phyloP scores from a whole-genome alignment of 2,113 vertebrate genomes.

The Azemiops feae region DNA sequence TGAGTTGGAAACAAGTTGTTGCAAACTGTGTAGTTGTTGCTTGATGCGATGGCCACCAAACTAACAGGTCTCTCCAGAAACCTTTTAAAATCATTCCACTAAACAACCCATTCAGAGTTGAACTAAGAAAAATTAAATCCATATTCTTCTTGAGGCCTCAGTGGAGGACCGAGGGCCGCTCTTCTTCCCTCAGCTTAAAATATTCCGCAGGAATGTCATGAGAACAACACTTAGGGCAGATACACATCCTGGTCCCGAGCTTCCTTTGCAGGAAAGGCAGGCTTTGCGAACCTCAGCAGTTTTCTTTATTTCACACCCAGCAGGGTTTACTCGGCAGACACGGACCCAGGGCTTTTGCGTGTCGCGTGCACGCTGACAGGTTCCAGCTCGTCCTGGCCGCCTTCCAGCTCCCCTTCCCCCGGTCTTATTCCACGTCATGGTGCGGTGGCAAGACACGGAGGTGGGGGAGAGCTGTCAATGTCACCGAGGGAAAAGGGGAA shows the following conservation, averaged over 20 bases:
- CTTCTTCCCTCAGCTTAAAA: neutral
- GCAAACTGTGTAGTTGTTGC: neutral
- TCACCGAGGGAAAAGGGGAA: neutral
- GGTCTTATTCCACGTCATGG: neutral
- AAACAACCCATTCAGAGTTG: neutral
- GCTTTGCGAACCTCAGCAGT: neutral
- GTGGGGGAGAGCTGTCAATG: neutral
- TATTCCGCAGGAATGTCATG: neutral
- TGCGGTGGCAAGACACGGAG: neutral
- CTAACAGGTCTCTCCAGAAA: neutral
- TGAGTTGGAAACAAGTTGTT: neutral
- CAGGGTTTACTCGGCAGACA: neutral
- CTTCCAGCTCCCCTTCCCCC: neutral
- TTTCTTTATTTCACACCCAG: neutral
- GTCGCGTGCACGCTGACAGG: neutral
- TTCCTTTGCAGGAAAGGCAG: neutral
- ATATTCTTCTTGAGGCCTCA: neutral
- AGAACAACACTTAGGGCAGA: neutral
- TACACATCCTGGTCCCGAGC: neutral
- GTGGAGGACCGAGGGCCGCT: neutral
- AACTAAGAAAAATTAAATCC: neutral
- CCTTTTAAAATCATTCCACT: neutral
- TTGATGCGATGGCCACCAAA: neutral
- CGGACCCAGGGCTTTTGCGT: neutral
- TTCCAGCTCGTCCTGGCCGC: neutral